Evolutionary conservation across 2,888 invertebrate species (phyloP), one percentile per base, ranked within the genome.

Genomic region (Scrobipalpa costella): DNA sequence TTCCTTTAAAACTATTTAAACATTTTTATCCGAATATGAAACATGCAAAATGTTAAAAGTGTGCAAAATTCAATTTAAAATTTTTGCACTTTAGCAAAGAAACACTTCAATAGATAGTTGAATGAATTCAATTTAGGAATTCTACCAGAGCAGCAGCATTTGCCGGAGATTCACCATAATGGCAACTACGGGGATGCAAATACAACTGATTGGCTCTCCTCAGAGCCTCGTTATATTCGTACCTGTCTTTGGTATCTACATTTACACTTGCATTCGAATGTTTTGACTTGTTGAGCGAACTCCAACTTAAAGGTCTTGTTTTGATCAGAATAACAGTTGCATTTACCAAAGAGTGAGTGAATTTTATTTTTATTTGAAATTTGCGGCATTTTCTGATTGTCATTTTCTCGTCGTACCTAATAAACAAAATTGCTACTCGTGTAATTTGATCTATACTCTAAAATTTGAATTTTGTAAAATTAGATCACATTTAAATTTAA

Each of bases 121-220:
- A 61, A 61, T 50, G 49, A 50, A 52, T 52, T 52, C 50, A 52
- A 52, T 52, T 52, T 21, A 2, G 50, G 50, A 52, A 21, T 52
- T 52, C 50, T 52, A 44, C 44, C 44, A n/a, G 44, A 44, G 44
- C 44, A 52, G 70, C 69, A 66, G 50, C 50, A 52, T 52, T 52
- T 52, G 71, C 68, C 69, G 67, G 71, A 77, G 77, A 76, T 75
- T 77, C 75, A 67, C 76, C 72, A 73, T 80, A 80, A 80, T 81
- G 75, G 76, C 67, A 74, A 80, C 79, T 77, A 76, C 80, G 78
- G 78, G 79, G 83, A 82, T 83, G 79, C 77, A 85, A 84, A 85
- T 82, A 82, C 74, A 77, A 76, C 78, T 83, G 83, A 84, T 85
- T 85, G 81, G 79, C 75, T 77, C 69, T 66, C 70, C 73, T 77